Evolutionary conservation across 2,797 vertebrate species (phyloP).

Genomic region (Diplodus puntazzo): DNA sequence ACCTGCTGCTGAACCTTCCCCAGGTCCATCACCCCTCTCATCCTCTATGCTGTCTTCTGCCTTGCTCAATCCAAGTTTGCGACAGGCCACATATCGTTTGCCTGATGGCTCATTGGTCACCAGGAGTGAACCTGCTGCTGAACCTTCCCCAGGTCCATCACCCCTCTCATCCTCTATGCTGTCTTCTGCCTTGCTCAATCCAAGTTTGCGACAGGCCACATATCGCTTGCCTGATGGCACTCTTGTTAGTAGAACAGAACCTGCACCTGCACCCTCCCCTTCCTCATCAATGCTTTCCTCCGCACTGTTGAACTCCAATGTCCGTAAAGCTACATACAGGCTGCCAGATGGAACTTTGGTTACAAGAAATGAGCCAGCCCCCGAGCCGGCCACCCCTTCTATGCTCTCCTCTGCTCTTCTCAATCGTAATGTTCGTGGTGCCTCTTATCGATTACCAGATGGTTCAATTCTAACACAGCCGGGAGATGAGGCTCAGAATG

Average conservation of each 20-base stretch:
- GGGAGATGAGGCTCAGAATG: conserved; percentile 47
- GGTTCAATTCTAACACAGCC: conserved; percentile 70
- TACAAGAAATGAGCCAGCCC: conserved; percentile 55
- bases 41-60: conserved; percentile 80
- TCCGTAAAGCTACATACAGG: conserved; percentile 77
- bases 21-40: conserved; percentile 44
- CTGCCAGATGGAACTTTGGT: conserved; percentile 79
- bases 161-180: conserved; percentile 69
- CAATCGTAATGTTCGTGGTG: conserved; percentile 75
- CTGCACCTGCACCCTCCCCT: conserved; percentile 61
- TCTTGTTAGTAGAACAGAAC: conserved; percentile 74
- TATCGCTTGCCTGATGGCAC: conserved; percentile 84
- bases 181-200: conserved; percentile 81
- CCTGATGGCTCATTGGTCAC: conserved; percentile 80
- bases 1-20: conserved; percentile 52
- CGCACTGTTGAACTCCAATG: conserved; percentile 76
- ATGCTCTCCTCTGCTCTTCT: conserved; percentile 76
- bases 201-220: conserved; percentile 77
- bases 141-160: conserved; percentile 46
- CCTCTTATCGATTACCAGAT: conserved; percentile 80
- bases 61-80: conserved; percentile 77
- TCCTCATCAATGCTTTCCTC: conserved; percentile 77
- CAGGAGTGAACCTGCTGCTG: conserved; percentile 67
- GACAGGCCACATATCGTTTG: conserved; percentile 81
- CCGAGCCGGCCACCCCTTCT: conserved; percentile 45